These are phyloP conservation scores for Psittacula cyanocephala DNA, from an alignment of 2,113 vertebrate genomes.

Conservation along the genomic window DNA sequence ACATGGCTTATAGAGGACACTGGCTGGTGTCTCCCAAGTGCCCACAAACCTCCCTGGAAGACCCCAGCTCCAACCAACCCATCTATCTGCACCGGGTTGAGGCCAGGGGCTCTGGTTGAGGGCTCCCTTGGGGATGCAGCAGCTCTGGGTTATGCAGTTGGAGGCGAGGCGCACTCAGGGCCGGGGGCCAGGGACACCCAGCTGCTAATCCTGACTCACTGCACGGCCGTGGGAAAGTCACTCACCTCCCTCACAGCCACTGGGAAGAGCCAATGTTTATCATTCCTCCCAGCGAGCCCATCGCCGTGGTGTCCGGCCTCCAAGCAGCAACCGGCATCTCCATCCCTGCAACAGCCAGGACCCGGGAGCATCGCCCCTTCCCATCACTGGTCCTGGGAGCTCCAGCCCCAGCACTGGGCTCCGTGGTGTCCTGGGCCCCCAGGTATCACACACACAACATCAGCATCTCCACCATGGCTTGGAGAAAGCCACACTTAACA, in stretches of 20 bases:
- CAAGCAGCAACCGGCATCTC: neutral
- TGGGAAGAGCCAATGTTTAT: constrained; percentile 25
- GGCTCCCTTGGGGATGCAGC: neutral
- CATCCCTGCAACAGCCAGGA: neutral
- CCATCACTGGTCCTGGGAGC: neutral
- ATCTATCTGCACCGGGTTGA: neutral
- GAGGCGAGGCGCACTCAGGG: neutral
- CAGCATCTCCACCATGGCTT: neutral
- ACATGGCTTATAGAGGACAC: fast-evolving
- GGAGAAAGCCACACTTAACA: neutral
- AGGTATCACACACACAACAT: neutral
- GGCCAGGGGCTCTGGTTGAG: fast-evolving
- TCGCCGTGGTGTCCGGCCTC: neutral
- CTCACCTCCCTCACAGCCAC: neutral
- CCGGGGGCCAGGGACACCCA: neutral
- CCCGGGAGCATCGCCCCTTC: neutral
- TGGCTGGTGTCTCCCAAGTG: neutral
- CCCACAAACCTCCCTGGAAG: neutral
- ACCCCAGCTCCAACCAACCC: neutral
- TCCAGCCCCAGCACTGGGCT: neutral
- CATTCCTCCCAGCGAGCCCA: constrained; percentile 14
- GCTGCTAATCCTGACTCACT: constrained; percentile 40
- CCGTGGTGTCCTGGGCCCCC: neutral
- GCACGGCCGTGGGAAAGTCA: constrained; percentile 42
- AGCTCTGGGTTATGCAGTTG: neutral